phyloP scores from a whole-genome alignment of 2,888 invertebrate genomes.

The Aethes cnicana region DNA sequence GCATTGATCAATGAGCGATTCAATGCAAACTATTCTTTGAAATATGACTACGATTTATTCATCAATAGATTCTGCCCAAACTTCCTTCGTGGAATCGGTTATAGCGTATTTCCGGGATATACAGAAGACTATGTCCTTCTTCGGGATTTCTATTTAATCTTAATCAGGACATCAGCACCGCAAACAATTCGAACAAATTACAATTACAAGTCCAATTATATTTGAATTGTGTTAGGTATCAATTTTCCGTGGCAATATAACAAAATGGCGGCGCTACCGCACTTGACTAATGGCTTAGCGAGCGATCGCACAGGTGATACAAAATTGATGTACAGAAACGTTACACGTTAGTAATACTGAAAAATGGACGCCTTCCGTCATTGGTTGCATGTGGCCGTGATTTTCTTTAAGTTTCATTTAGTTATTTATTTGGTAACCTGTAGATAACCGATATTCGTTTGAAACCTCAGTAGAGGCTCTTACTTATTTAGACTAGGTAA shows the following conservation, averaged over 20 bases:
- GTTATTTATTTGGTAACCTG: not conserved
- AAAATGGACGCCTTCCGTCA: conserved; percentile 48
- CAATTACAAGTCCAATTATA: too few species aligned
- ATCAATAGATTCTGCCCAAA: too few species aligned
- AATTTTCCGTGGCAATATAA: conserved; percentile 20
- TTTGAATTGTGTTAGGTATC: conserved; percentile 25
- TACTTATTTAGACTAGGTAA: too few species aligned
- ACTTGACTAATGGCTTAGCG: conserved; percentile 41
- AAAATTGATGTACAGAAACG: conserved; percentile 46
- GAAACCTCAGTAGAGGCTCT: too few species aligned
- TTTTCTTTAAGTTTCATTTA: not conserved
- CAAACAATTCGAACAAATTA: too few species aligned
- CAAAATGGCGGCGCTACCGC: conserved; percentile 12
- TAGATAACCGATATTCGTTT: too few species aligned
- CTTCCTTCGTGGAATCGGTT: too few species aligned
- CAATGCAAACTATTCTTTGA: conserved; percentile 14
- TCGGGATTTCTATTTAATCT: not conserved
- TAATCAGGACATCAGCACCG: too few species aligned
- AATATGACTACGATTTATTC: too few species aligned
- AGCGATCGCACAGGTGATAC: conserved; percentile 43
- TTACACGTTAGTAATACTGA: conserved; percentile 37
- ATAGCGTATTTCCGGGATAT: too few species aligned
- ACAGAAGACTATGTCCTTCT: not conserved
- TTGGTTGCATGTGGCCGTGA: conserved; percentile 19
- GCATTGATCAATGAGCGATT: conserved; percentile 21